Evolutionary conservation across 2,888 invertebrate genomes (phyloP).

Genomic region (Eupithecia inturbata): DNA sequence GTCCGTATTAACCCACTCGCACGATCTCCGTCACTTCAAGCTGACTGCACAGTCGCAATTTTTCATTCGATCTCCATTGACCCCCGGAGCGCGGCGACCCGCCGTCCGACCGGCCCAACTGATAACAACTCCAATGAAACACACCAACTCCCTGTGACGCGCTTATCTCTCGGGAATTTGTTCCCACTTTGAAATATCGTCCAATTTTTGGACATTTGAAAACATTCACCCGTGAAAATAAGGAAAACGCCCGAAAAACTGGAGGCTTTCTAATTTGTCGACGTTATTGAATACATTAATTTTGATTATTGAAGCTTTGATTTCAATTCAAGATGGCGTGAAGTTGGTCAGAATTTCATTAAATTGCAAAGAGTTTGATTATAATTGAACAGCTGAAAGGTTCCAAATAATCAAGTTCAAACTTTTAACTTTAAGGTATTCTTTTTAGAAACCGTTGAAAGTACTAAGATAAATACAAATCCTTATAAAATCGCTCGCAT

Average conservation of each 20-base stretch:
- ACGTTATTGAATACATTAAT: slow-evolving; percentile 48
- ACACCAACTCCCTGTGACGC: slow-evolving; percentile 63
- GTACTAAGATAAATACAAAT: slow-evolving; percentile 3
- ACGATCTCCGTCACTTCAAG: slow-evolving; percentile 36
- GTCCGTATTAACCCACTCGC: slow-evolving; percentile 34
- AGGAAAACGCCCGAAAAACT: slow-evolving; percentile 48
- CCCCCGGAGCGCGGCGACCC: slow-evolving; percentile 28
- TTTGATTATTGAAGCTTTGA: slow-evolving; percentile 46
- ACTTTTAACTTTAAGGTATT: not conserved
- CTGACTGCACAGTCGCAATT: slow-evolving; percentile 39
- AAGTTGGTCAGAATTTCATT: slow-evolving; percentile 33
- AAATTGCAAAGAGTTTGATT: slow-evolving; percentile 28
- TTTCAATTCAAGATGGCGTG: slow-evolving; percentile 41
- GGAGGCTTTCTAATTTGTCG: slow-evolving; percentile 44
- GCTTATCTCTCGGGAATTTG: slow-evolving; percentile 70
- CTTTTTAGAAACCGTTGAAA: not conserved
- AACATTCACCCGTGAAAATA: slow-evolving; percentile 57
- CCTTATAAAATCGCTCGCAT: slow-evolving; percentile 32
- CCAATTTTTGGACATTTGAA: slow-evolving; percentile 68
- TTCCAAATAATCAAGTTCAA: not conserved
- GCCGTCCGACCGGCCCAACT: slow-evolving; percentile 53
- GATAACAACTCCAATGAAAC: slow-evolving; percentile 78
- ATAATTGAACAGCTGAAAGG: not conserved
- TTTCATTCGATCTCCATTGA: slow-evolving; percentile 41
- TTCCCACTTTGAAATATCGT: slow-evolving; percentile 72